These are phyloP conservation scores for Byasa hedistus DNA, from an alignment of 2,888 invertebrate species.

Conservation along the genomic window DNA sequence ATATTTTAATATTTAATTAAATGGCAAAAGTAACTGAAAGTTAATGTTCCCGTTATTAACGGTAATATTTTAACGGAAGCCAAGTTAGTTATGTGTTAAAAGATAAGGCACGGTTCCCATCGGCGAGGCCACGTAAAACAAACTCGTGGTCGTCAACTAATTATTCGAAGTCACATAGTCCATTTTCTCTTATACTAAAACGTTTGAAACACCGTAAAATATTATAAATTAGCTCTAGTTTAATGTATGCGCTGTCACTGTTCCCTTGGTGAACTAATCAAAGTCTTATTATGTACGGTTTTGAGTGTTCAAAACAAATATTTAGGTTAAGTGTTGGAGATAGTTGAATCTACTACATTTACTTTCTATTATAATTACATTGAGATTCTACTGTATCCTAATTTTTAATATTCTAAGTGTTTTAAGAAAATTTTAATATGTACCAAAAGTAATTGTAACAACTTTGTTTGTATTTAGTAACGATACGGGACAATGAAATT, in stretches of 20 bases:
- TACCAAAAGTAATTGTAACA: no score
- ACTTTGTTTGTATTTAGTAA: background rate
- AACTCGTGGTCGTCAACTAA: conserved; percentile 22
- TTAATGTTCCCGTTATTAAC: conserved; percentile 8
- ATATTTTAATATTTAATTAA: background rate
- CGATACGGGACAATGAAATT: background rate
- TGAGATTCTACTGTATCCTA: no score
- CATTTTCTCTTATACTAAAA: conserved; percentile 21
- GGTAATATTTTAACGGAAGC: conserved; percentile 12
- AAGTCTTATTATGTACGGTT: no score
- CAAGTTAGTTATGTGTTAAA: conserved; percentile 17
- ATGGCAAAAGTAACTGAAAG: background rate
- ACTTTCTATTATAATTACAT: no score
- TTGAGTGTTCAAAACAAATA: no score
- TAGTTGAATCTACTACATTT: no score
- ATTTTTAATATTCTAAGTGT: no score
- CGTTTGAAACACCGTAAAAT: background rate
- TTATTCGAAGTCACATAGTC: conserved; percentile 26
- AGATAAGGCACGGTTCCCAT: conserved; percentile 24
- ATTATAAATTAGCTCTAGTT: conserved; percentile 5
- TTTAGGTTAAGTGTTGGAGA: no score
- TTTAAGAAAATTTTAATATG: no score
- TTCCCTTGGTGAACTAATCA: background rate
- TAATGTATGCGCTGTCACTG: background rate
- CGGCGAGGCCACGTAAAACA: conserved; percentile 22